Evolutionary conservation across 2,797 vertebrate species (phyloP), one percentile per base, ranked within the genome.

Genomic region (Coranthus polyacanthus): DNA sequence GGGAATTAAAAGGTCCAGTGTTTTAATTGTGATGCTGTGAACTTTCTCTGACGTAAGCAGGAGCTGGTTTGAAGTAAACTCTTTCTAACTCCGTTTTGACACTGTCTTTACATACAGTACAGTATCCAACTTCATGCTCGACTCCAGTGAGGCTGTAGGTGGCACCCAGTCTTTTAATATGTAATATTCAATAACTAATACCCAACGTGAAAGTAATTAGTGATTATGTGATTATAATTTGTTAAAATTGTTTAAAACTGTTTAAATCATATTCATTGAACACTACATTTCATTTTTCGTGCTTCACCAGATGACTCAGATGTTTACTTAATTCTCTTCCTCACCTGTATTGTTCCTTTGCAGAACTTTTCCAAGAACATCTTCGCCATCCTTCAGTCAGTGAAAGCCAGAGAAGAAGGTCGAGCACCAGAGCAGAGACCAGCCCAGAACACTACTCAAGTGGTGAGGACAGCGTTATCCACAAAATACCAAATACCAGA

Each of bases 281-380:
- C 9, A 5, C 12, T 59, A 22, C 13, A 7, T 24, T 45, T 24
- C 9, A 45, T 5, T 29, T 34, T 38, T 5, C n/a, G 36, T 24
- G 22, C 12, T 38, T 45, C 8, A 39, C 8, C 9, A 34, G 8
- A 9, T 7, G 29, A 41, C 59, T 47, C n/a, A n/a, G 24, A 32
- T 15, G 10, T 29, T 13, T 16, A 37, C 3, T 43, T 36, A 39
- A 58, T 6, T 39, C 15, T 12, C 21, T 21, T 26, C 4, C 17
- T 5, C 12, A 16, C 50, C 8, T 63, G 8, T 78, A 3, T 79
- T 56, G 37, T 38, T 62, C 11, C 52, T 45, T 89, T 93, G 24
- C 88, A 99, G 98, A 99, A 98, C 83, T 99, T 99, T 87, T 97
- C 97, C 72, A 99, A 99, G 93, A 99, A 98, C 87, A 98, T 99